Evolutionary conservation across 2,113 vertebrate genomes (phyloP).

Genomic region (Onychostoma macrolepis): DNA sequence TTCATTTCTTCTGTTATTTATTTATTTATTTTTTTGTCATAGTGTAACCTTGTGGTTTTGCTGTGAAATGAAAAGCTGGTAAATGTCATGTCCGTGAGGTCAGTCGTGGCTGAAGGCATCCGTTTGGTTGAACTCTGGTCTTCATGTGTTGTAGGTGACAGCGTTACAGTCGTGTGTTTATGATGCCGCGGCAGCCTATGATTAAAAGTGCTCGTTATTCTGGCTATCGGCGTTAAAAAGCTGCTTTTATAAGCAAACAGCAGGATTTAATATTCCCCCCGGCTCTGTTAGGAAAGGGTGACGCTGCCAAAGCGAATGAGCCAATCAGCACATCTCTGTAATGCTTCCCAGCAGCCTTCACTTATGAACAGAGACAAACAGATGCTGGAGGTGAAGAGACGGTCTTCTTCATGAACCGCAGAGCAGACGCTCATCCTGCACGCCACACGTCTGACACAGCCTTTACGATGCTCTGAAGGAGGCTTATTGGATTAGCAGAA

Average conservation of each 20-base stretch:
- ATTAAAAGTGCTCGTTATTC: conserved; percentile 36
- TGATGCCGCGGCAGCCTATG: neutral
- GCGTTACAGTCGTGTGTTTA: conserved; percentile 7
- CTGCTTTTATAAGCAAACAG: conserved; percentile 51
- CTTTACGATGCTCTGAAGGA: conserved; percentile 72
- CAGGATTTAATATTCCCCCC: conserved; percentile 60
- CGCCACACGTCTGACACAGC: conserved; percentile 9
- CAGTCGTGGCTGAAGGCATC: neutral
- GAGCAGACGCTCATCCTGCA: neutral
- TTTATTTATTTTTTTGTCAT: too few species aligned
- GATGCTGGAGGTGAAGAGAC: conserved; percentile 61
- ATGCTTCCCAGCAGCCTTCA: conserved; percentile 62
- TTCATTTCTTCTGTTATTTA: neutral
- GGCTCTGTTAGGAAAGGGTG: conserved; percentile 61
- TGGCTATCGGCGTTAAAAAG: conserved; percentile 25
- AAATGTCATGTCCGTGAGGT: neutral
- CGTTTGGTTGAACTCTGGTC: neutral
- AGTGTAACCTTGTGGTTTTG: neutral
- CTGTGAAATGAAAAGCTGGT: neutral
- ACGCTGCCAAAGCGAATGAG: conserved; percentile 52
- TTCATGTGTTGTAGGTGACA: conserved; percentile 1
- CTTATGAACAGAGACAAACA: conserved; percentile 62
- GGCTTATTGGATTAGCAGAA: conserved; percentile 73
- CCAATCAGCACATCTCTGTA: conserved; percentile 70
- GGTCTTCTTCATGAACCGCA: conserved; percentile 26